These are phyloP conservation scores for Ophiodon elongatus DNA, from an alignment of 2,113 vertebrate species.

Conservation along the genomic window DNA sequence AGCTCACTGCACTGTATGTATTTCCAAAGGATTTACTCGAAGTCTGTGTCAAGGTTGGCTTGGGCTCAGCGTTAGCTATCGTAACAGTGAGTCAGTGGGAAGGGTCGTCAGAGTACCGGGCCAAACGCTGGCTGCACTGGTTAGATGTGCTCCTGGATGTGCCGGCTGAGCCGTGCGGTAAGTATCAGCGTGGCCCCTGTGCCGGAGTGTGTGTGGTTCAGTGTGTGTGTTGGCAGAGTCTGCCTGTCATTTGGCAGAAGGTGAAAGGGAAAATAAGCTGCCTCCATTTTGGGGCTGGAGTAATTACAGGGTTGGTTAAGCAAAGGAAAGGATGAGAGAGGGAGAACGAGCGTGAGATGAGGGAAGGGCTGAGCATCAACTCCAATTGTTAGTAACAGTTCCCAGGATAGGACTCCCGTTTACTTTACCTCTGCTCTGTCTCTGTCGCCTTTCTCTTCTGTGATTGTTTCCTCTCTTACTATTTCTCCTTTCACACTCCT, in stretches of 20 bases:
- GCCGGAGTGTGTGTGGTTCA: conserved; percentile 60
- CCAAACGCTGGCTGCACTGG: conserved; percentile 17
- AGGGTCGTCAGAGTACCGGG: conserved; percentile 18
- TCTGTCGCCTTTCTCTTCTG: conserved; percentile 27
- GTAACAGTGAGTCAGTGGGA: conserved; percentile 53
- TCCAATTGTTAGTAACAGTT: conserved; percentile 50
- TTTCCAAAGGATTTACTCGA: conserved; percentile 63
- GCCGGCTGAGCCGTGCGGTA: conserved; percentile 30
- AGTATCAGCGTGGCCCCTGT: conserved; percentile 40
- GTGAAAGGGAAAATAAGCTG: conserved; percentile 77
- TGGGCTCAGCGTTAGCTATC: conserved; percentile 17
- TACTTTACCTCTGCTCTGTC: conserved; percentile 26
- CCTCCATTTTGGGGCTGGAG: conserved; percentile 72
- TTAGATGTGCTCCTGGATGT: conserved; percentile 23
- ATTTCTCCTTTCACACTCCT: conserved; percentile 28
- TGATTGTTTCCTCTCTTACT: conserved; percentile 9
- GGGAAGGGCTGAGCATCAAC: conserved; percentile 44
- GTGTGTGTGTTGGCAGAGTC: conserved; percentile 71
- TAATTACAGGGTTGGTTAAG: conserved; percentile 81
- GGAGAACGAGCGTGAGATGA: conserved; percentile 57
- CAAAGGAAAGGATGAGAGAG: conserved; percentile 75
- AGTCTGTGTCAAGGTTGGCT: conserved; percentile 48
- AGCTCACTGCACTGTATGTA: conserved; percentile 11
- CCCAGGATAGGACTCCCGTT: conserved; percentile 50
- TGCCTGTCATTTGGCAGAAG: conserved; percentile 74